These are phyloP conservation scores for Eumerus sabulonum DNA, from an alignment of 2,888 invertebrate species.

Conservation along the genomic window DNA sequence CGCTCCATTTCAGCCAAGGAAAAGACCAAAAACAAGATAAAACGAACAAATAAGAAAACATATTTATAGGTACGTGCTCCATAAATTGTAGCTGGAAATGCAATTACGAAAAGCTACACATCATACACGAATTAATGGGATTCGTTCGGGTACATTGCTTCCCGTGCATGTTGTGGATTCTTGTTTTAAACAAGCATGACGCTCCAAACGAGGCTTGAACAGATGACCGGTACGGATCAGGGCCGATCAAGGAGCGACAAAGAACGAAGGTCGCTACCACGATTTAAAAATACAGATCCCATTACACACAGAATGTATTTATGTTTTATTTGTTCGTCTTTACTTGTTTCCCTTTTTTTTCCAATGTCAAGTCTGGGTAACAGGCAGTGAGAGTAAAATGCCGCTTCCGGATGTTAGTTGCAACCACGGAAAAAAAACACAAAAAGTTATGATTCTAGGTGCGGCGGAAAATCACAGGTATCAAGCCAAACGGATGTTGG, in stretches of 20 bases:
- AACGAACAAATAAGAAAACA: neutral
- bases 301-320: no score
- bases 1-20: conserved; percentile 9
- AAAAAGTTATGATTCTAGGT: no score
- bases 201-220: neutral
- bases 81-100: conserved; percentile 28
- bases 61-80: neutral
- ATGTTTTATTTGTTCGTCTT: no score
- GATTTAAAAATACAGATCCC: conserved; percentile 10
- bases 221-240: neutral
- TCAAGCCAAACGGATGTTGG: no score
- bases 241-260: conserved; percentile 28
- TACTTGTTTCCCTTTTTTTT: no score
- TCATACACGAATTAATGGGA: conserved; percentile 28
- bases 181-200: neutral
- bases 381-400: no score
- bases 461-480: no score
- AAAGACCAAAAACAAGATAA: neutral
- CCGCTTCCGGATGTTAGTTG: no score
- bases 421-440: no score
- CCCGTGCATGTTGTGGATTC: no score
- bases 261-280: conserved; percentile 34
- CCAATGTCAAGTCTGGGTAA: no score
- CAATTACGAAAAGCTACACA: conserved; percentile 20
- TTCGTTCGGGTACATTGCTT: conserved; percentile 17